These are phyloP conservation scores for Catostylus mosaicus DNA, from an alignment of 30 jellyfish, hydroid and myxozoan genomes.

Conservation along the genomic window DNA sequence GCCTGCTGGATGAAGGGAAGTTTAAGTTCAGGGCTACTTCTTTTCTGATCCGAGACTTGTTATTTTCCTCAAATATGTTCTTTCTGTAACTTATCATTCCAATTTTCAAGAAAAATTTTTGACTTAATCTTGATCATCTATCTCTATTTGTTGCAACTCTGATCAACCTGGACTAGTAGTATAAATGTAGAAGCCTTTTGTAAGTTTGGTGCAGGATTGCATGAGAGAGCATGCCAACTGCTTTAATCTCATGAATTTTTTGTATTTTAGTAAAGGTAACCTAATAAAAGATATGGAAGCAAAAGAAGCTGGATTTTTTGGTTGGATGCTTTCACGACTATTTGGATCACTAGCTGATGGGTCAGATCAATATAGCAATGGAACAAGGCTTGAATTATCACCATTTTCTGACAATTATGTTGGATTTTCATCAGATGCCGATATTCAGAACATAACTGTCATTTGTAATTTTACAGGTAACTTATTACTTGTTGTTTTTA, in stretches of 20 bases:
- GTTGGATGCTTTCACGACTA: not conserved
- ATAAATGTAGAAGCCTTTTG: not conserved
- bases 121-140: not conserved
- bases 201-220: not conserved
- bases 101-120: conserved; percentile 2
- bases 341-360: conserved; percentile 15
- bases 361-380: conserved; percentile 1
- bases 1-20: too few relatives aligned
- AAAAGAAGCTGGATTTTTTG: conserved; percentile 16
- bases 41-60: too few relatives aligned
- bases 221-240: not conserved
- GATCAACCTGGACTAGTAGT: too few relatives aligned
- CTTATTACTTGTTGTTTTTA: not conserved
- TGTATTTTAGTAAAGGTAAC: conserved; percentile 22
- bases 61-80: too few relatives aligned
- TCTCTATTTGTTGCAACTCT: not conserved
- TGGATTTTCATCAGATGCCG: conserved; percentile 16
- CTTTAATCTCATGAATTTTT: too few relatives aligned
- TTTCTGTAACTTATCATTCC: not conserved
- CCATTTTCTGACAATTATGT: conserved; percentile 38
- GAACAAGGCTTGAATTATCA: conserved; percentile 30
- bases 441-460: not conserved
- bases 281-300: conserved; percentile 13
- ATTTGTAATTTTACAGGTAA: conserved; percentile 16
- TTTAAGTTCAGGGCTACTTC: too few relatives aligned